Evolutionary conservation across 1,140 invertebrate species (phyloP).

Genomic region (Drosophila pruinosa): DNA sequence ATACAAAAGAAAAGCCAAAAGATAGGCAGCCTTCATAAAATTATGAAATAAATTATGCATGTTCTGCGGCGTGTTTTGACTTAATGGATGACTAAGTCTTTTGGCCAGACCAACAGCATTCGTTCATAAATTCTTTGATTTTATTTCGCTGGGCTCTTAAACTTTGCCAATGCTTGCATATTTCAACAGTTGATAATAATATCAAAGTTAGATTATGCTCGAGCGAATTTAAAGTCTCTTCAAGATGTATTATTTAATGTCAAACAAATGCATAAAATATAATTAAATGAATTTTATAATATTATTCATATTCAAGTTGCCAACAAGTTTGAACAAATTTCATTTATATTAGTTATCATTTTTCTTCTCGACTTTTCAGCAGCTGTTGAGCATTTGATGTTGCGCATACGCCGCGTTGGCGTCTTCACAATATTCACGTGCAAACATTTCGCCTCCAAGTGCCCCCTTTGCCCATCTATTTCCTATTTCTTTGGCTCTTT

Average conservation of each 20-base stretch:
- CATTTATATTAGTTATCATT: slow-evolving; percentile 52
- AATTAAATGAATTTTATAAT: not conserved
- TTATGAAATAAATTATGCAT: slow-evolving; percentile 40
- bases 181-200: slow-evolving; percentile 4
- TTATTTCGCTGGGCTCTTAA: slow-evolving; percentile 51
- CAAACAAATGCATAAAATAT: slow-evolving; percentile 10
- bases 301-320: not conserved
- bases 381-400: slow-evolving; percentile 60
- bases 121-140: slow-evolving; percentile 61
- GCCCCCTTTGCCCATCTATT: not conserved
- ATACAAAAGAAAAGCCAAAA: not conserved
- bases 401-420: slow-evolving; percentile 54
- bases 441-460: slow-evolving; percentile 29
- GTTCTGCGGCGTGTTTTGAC: slow-evolving; percentile 36
- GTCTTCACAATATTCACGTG: slow-evolving; percentile 49
- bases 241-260: not conserved
- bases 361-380: slow-evolving; percentile 49
- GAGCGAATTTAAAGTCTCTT: not conserved
- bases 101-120: slow-evolving; percentile 18
- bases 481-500: slow-evolving; percentile 5
- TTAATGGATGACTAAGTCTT: slow-evolving; percentile 57
- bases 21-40: slow-evolving; percentile 33
- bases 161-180: slow-evolving; percentile 36
- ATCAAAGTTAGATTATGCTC: not conserved
- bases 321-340: not conserved